These are phyloP conservation scores for Myopa tessellatipennis DNA, from an alignment of 2,888 invertebrate species.

Conservation along the genomic window DNA sequence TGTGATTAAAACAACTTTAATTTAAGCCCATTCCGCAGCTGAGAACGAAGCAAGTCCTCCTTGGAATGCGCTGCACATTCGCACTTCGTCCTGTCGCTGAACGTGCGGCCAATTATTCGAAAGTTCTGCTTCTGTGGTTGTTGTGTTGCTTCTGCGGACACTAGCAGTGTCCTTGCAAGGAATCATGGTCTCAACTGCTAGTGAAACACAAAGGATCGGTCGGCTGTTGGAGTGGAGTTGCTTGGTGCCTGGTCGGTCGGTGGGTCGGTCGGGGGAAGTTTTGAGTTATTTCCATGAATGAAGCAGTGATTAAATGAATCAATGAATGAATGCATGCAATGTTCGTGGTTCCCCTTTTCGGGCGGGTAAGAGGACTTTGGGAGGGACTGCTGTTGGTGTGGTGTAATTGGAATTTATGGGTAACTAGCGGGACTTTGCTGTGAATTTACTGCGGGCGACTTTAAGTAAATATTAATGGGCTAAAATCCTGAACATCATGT, in stretches of 20 bases:
- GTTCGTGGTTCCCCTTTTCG: neutral
- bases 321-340: constrained; percentile 11
- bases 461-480: neutral
- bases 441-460: constrained; percentile 1
- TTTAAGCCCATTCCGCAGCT: neutral
- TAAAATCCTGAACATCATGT: neutral
- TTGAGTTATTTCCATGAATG: constrained; percentile 17
- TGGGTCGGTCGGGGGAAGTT: neutral
- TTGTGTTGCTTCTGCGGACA: no score
- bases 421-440: neutral
- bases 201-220: no score
- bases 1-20: constrained; percentile 17
- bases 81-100: neutral
- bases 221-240: no score
- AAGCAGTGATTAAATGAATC: neutral
- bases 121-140: no score
- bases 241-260: neutral
- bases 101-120: no score
- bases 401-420: constrained; percentile 29
- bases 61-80: neutral
- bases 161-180: no score
- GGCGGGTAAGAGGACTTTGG: neutral
- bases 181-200: no score
- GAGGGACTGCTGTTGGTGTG: neutral
- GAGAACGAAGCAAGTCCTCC: neutral